A percentile compares a stretch with the other conserved stretches of the same genome.
Evolutionary conservation across 1,140 invertebrate genomes (phyloP).

Genomic region (Vanessa atalanta): DNA sequence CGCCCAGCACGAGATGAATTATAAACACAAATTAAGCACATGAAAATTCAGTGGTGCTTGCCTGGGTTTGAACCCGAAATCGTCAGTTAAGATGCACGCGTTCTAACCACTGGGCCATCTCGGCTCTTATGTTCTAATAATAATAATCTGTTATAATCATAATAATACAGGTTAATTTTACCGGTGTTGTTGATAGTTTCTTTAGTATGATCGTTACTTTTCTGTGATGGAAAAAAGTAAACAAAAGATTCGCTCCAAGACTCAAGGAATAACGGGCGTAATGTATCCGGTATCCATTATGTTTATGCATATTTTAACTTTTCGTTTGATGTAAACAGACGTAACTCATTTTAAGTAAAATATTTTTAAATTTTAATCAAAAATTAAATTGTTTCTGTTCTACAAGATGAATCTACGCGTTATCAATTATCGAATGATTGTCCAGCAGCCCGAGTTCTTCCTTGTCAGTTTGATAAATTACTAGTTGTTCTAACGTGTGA

Average conservation of each 20-base stretch:
- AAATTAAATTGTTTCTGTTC: too few relatives aligned
- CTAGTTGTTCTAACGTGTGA: slow-evolving; percentile 23
- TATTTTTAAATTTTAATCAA: background rate
- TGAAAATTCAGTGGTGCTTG: too few relatives aligned
- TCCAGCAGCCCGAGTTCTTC: slow-evolving; percentile 16
- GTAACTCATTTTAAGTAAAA: background rate
- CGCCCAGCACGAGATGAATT: too few relatives aligned
- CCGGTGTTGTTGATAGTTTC: background rate
- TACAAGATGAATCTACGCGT: background rate
- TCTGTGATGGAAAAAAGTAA: background rate
- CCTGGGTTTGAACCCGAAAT: too few relatives aligned
- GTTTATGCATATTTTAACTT: background rate
- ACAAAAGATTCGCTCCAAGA: background rate
- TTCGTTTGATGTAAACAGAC: background rate
- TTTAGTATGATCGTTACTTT: background rate
- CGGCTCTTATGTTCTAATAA: too few relatives aligned
- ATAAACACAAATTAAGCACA: too few relatives aligned
- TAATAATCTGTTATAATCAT: too few relatives aligned
- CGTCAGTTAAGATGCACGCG: too few relatives aligned
- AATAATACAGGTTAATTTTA: too few relatives aligned
- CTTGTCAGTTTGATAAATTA: slow-evolving; percentile 35
- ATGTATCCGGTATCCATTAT: background rate
- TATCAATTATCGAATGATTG: slow-evolving; percentile 14
- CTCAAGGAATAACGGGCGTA: background rate
- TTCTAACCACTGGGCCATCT: too few relatives aligned